These are phyloP conservation scores for Todus mexicanus DNA, from an alignment of 2,797 vertebrate species.

Conservation along the genomic window DNA sequence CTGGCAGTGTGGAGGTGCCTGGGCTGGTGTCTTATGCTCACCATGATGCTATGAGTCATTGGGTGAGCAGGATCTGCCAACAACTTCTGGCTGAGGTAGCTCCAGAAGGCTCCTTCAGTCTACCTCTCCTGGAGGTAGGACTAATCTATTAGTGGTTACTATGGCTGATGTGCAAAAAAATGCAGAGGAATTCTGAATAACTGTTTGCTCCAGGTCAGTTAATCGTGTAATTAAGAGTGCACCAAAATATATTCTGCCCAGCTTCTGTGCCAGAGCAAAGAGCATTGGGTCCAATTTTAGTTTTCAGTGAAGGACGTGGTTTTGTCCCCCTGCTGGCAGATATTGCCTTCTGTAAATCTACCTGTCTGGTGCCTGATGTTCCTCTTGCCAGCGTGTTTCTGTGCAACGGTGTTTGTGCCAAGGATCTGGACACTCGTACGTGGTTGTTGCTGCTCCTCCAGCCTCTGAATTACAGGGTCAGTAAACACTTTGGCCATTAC, in stretches of 20 bases:
- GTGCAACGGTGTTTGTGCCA: neutral
- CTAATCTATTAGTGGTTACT: neutral
- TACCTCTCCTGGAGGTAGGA: neutral
- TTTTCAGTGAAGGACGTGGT: neutral
- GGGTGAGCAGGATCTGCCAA: neutral
- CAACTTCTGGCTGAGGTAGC: neutral
- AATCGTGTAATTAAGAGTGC: neutral
- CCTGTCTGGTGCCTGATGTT: neutral
- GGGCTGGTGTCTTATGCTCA: neutral
- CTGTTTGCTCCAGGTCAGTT: neutral
- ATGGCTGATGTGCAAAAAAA: neutral
- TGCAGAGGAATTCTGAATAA: neutral
- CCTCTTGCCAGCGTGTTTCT: neutral
- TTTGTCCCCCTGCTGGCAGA: neutral
- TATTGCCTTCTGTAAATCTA: neutral
- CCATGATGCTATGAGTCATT: neutral
- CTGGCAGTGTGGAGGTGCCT: neutral
- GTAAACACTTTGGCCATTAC: neutral
- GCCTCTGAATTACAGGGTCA: neutral
- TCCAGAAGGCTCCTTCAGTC: neutral
- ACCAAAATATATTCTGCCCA: too few species aligned
- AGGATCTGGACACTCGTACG: neutral
- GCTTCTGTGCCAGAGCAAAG: neutral
- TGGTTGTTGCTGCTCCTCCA: neutral
- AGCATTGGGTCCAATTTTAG: neutral